phyloP scores from a whole-genome alignment of 2,888 invertebrate genomes.

The Sminthurides aquaticus region DNA sequence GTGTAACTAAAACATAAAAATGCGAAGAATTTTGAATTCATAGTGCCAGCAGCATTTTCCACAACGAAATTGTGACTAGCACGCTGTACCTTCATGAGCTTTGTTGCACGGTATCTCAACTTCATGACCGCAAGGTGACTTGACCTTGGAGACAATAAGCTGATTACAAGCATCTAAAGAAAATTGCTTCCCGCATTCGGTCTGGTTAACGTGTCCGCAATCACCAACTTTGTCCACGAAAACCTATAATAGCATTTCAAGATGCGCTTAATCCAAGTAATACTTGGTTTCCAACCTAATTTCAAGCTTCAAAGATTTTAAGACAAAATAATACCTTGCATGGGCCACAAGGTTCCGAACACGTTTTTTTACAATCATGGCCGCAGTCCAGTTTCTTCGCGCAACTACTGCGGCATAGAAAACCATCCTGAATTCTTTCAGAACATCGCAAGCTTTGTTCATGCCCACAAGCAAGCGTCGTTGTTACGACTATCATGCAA shows the following conservation, averaged over 20 bases:
- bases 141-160: neutral
- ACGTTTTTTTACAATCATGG: conserved; percentile 20
- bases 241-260: neutral
- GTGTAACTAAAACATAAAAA: no score
- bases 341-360: conserved; percentile 25
- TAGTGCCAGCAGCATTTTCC: no score
- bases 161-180: neutral
- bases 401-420: conserved; percentile 8
- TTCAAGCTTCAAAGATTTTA: neutral
- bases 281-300: neutral
- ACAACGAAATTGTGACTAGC: no score
- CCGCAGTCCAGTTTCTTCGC: conserved; percentile 9
- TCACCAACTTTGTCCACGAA: neutral
- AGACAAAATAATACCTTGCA: conserved; percentile 28
- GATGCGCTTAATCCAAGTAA: neutral
- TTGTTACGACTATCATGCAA: conserved; percentile 31
- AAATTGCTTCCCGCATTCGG: conserved; percentile 5
- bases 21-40: no score
- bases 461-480: conserved; percentile 43
- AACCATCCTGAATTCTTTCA: neutral
- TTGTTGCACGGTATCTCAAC: conserved; percentile 27
- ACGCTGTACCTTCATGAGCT: conserved; percentile 5
- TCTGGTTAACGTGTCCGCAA: conserved; percentile 10
- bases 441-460: conserved; percentile 27
- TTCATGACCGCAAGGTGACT: conserved; percentile 24